Conservation (phyloP, 2,888 invertebrate species). For the Ichneumoninae sp. region DNA sequence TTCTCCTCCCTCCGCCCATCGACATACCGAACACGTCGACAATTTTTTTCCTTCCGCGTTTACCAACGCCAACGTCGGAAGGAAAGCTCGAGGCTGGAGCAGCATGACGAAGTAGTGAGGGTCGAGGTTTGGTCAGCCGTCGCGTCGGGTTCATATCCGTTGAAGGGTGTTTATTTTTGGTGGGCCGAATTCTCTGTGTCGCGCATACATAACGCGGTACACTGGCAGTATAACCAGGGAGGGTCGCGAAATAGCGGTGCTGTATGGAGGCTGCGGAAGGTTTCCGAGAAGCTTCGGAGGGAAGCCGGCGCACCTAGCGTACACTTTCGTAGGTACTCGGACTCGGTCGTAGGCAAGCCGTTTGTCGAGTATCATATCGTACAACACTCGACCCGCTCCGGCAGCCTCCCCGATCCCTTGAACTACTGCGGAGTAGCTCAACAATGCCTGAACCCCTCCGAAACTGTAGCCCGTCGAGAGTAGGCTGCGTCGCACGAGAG, state of each 20-base stretch:
- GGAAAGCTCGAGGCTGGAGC: not conserved
- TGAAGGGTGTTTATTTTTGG: constrained; percentile 74
- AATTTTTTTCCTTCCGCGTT: not conserved
- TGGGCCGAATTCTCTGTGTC: not conserved
- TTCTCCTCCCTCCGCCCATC: not conserved
- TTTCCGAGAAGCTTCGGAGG: constrained; percentile 39
- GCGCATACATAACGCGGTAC: constrained; percentile 7
- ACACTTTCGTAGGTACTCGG: constrained; percentile 68
- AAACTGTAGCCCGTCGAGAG: constrained; percentile 32
- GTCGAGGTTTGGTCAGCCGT: constrained; percentile 49
- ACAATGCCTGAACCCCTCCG: constrained; percentile 71
- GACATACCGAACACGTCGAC: constrained; percentile 1
- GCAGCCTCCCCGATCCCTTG: constrained; percentile 49
- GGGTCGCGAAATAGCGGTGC: constrained; percentile 14
- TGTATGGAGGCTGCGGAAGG: constrained; percentile 24
- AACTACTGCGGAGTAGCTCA: constrained; percentile 71
- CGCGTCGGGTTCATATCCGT: constrained; percentile 26
- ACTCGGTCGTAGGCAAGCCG: constrained; percentile 71
- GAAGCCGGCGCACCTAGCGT: constrained; percentile 34
- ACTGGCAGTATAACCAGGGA: not conserved
- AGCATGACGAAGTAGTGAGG: constrained; percentile 32
- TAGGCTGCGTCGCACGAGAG: constrained; percentile 28
- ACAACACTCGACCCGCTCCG: constrained; percentile 76
- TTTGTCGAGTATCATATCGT: constrained; percentile 79
- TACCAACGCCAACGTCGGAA: not conserved